phyloP scores from a whole-genome alignment of 2,888 invertebrate genomes.

The Byasa hedistus region DNA sequence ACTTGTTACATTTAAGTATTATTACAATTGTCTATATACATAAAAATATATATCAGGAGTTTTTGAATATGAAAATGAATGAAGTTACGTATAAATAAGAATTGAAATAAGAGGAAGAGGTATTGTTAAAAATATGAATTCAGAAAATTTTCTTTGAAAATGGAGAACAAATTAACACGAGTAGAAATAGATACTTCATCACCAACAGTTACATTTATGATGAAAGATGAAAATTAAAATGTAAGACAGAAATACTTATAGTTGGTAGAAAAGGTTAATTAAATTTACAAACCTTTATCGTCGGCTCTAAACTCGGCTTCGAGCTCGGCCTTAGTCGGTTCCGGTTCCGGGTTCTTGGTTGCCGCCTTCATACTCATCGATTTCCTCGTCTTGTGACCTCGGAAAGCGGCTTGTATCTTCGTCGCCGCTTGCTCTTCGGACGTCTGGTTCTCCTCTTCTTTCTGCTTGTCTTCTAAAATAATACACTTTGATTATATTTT shows the following conservation, averaged over 20 bases:
- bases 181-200: no score
- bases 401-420: conserved; percentile 93
- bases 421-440: conserved; percentile 85
- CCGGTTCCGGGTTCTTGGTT: conserved; percentile 49
- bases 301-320: conserved; percentile 90
- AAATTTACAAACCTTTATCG: conserved; percentile 83
- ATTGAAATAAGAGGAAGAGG: no score
- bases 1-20: conserved; percentile 1
- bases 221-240: no score
- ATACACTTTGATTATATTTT: no score
- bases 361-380: conserved; percentile 87
- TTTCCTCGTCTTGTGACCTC: conserved; percentile 89
- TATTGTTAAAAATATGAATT: no score
- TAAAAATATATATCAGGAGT: neutral
- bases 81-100: no score
- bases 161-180: no score
- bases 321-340: conserved; percentile 83
- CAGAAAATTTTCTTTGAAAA: no score
- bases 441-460: conserved; percentile 41
- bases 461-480: conserved; percentile 38
- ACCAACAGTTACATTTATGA: no score
- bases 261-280: neutral
- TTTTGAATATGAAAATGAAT: neutral
- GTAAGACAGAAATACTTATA: no score
- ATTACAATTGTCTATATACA: neutral